A percentile compares a stretch with the other conserved stretches of the same genome.
Conservation (phyloP, 2,113 vertebrate genomes). For the Ageneiosus marmoratus region DNA sequence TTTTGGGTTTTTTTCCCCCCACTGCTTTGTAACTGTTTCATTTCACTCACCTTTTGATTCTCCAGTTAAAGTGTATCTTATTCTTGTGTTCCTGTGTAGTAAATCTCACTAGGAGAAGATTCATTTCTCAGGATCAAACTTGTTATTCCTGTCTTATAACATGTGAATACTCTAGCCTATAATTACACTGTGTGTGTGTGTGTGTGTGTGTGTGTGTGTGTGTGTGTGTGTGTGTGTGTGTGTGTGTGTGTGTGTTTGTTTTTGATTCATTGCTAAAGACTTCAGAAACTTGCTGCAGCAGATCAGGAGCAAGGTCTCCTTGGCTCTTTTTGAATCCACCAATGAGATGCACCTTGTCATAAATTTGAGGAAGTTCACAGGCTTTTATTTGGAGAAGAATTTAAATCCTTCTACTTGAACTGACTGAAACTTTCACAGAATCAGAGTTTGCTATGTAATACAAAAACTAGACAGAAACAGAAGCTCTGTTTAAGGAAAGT, state of each 20-base stretch:
- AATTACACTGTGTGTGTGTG: conserved; percentile 29
- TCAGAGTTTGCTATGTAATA: background rate
- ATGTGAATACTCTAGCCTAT: conserved; percentile 28
- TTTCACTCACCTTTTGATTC: background rate
- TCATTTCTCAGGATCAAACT: conserved; percentile 30
- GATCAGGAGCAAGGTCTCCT: background rate
- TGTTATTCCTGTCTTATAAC: conserved; percentile 34
- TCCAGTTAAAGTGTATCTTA: background rate
- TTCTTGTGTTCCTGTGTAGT: background rate
- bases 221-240: background rate
- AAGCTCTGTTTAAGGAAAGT: background rate
- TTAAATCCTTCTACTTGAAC: too few relatives aligned
- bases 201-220: conserved; percentile 3
- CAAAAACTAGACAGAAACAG: background rate
- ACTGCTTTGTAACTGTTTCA: background rate
- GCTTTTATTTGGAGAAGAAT: too few relatives aligned
- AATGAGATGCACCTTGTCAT: background rate
- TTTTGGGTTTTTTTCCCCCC: background rate
- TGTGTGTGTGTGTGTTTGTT: conserved; percentile 29
- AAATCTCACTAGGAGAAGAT: background rate
- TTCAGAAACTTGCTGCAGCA: conserved; percentile 42
- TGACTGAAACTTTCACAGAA: background rate
- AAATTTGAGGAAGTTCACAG: background rate
- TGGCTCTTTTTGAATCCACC: conserved; percentile 23
- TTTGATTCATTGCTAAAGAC: conserved; percentile 10